These are phyloP conservation scores for Steinernema hermaphroditum DNA, from an alignment of 2,888 invertebrate species.

Conservation along the genomic window DNA sequence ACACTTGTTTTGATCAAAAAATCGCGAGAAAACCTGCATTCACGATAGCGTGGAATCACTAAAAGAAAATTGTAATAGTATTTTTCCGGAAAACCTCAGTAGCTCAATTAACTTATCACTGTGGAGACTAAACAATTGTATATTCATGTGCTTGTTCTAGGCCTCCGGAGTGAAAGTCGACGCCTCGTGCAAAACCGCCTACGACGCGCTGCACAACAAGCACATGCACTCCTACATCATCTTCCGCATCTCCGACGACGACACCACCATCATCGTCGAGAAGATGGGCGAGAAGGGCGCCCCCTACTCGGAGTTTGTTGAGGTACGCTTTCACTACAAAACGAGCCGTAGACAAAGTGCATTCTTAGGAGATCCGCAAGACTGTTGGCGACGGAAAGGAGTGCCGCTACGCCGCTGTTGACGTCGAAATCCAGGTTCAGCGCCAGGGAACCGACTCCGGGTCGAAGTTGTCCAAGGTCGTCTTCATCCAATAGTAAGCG, in stretches of 20 bases:
- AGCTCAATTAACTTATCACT: too few species aligned
- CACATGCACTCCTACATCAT: slow-evolving; percentile 66
- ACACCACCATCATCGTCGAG: slow-evolving; percentile 66
- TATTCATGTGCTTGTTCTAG: slow-evolving; percentile 43
- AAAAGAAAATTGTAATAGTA: too few species aligned
- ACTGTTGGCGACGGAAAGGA: slow-evolving; percentile 64
- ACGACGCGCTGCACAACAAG: slow-evolving; percentile 65
- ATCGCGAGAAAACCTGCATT: too few species aligned
- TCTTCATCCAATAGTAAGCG: slow-evolving; percentile 66
- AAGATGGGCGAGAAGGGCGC: slow-evolving; percentile 65
- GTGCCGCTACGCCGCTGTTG: slow-evolving; percentile 67
- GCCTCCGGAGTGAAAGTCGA: slow-evolving; percentile 65
- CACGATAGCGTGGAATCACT: too few species aligned
- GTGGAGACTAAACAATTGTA: too few species aligned
- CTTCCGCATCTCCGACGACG: slow-evolving; percentile 64
- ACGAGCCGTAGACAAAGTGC: background rate
- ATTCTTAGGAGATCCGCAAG: slow-evolving; percentile 51
- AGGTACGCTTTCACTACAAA: slow-evolving; percentile 46
- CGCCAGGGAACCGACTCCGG: slow-evolving; percentile 66
- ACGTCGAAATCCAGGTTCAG: slow-evolving; percentile 65
- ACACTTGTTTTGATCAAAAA: too few species aligned
- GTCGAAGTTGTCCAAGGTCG: slow-evolving; percentile 63
- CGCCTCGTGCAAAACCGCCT: slow-evolving; percentile 64
- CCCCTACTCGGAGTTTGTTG: slow-evolving; percentile 66
- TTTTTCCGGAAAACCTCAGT: too few species aligned